Evolutionary conservation across 2,113 vertebrate genomes (phyloP).

Genomic region (Cyanoramphus novaezelandiae): DNA sequence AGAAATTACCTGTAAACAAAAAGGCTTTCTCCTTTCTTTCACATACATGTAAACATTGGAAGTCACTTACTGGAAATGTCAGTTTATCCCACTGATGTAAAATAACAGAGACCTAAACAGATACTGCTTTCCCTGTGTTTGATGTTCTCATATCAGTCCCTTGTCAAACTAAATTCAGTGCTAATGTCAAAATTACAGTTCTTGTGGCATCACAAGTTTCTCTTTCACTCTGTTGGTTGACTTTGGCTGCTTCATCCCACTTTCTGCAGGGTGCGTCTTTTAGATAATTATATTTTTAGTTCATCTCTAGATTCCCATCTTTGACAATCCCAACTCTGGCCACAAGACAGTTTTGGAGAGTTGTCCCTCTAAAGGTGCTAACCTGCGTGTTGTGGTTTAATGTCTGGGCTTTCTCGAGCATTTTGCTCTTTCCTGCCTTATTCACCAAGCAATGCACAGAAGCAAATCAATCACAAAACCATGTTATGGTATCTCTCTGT

Average conservation of each 20-base stretch:
- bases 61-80: background rate
- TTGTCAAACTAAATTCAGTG: background rate
- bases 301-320: background rate
- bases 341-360: background rate
- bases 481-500: background rate
- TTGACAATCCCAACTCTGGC: background rate
- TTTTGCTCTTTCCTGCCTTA: background rate
- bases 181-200: background rate
- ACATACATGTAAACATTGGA: background rate
- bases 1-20: background rate
- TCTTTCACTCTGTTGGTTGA: background rate
- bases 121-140: background rate
- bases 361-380: background rate
- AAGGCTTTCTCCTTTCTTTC: background rate
- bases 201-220: background rate
- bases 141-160: background rate
- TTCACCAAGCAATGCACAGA: background rate
- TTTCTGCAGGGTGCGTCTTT: background rate
- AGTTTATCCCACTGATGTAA: background rate
- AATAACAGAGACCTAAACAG: background rate
- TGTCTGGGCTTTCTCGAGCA: background rate
- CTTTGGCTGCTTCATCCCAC: background rate
- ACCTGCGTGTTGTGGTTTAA: background rate
- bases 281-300: background rate
- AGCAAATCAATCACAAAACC: background rate